A percentile compares a stretch with the other conserved stretches of the same genome.
phyloP scores from a whole-genome alignment of 1,140 invertebrate species.

The Theocolax elegans region DNA sequence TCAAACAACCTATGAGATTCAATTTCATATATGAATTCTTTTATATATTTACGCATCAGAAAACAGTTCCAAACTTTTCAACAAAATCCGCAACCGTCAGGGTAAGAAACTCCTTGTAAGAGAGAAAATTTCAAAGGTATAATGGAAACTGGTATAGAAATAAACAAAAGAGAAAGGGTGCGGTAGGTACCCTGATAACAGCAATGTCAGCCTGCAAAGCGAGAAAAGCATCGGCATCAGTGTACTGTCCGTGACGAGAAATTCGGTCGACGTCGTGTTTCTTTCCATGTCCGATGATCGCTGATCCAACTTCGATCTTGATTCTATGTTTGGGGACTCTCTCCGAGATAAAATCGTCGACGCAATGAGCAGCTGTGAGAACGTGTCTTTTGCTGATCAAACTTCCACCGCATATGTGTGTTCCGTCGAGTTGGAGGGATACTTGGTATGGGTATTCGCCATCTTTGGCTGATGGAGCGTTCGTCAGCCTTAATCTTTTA shows the following conservation, averaged over 20 bases:
- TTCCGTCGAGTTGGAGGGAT: background rate
- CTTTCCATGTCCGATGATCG: background rate
- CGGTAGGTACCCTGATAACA: background rate
- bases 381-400: background rate
- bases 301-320: background rate
- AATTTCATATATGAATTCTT: no score
- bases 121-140: no score
- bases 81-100: no score
- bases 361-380: constrained; percentile 6
- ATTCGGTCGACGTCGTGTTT: background rate
- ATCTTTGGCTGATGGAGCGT: no score
- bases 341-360: background rate
- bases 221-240: background rate
- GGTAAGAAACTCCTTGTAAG: no score
- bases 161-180: no score
- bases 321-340: background rate
- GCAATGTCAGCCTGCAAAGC: background rate
- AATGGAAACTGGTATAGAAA: no score
- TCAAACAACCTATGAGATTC: no score
- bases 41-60: no score
- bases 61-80: no score
- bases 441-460: background rate
- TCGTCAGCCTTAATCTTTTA: no score
- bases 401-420: background rate
- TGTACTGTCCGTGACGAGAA: background rate